Conservation (phyloP, 2,888 invertebrate species). For the Drosophila rellima region DNA sequence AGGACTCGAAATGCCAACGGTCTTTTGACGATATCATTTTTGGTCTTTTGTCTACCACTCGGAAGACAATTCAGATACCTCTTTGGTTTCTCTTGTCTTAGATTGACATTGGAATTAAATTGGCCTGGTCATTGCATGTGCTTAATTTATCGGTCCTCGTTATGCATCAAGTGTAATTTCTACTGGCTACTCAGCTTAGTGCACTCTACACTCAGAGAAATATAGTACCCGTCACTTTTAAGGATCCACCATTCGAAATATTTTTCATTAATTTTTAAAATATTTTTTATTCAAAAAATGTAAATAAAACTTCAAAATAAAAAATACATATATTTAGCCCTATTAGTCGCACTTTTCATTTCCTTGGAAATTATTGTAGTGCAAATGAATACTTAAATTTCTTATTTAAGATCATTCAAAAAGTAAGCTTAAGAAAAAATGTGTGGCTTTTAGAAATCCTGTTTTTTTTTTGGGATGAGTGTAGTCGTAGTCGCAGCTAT, state of each 20-base stretch:
- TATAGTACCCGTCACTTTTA: not conserved
- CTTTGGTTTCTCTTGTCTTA: not conserved
- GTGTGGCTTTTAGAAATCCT: fast-evolving
- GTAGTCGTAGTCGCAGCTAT: not conserved
- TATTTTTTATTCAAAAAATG: no score
- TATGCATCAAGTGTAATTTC: not conserved
- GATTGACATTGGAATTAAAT: slow-evolving; percentile 10
- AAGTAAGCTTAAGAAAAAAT: no score
- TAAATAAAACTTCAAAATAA: no score
- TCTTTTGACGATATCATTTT: slow-evolving; percentile 7
- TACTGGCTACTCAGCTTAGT: not conserved
- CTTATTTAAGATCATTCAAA: no score
- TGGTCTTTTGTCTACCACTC: slow-evolving; percentile 29
- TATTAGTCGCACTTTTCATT: no score
- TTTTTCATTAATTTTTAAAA: no score
- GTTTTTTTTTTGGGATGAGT: not conserved
- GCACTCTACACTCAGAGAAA: not conserved
- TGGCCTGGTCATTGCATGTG: slow-evolving; percentile 19
- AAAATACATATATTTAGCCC: no score
- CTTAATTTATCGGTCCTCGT: not conserved
- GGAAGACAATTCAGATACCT: not conserved
- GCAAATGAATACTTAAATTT: no score
- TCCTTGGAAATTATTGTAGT: no score
- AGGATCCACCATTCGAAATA: no score
- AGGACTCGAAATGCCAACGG: slow-evolving; percentile 10